These are phyloP conservation scores for Podarcis cretensis DNA, from an alignment of 2,113 vertebrate species.

Conservation along the genomic window DNA sequence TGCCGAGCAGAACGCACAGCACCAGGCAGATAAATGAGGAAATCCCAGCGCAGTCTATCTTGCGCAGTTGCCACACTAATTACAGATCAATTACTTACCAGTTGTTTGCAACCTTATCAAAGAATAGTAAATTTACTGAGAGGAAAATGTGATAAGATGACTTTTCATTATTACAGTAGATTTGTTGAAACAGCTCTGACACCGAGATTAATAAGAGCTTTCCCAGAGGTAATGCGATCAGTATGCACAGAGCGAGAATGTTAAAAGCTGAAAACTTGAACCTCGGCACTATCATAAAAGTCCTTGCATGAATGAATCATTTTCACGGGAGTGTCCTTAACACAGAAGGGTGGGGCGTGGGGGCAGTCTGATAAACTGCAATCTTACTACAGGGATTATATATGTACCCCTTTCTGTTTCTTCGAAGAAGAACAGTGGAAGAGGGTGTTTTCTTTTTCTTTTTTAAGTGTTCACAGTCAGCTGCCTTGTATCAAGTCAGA, in stretches of 20 bases:
- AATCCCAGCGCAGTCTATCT: constrained; percentile 66
- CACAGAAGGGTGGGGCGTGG: constrained; percentile 8
- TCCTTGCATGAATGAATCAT: constrained; percentile 63
- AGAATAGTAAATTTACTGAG: constrained; percentile 80
- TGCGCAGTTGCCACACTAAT: constrained; percentile 77
- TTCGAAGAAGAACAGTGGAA: constrained; percentile 43
- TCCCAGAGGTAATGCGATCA: constrained; percentile 70
- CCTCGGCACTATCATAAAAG: constrained; percentile 46
- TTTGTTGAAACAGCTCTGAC: constrained; percentile 78
- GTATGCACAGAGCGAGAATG: constrained; percentile 62
- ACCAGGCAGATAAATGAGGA: constrained; percentile 73
- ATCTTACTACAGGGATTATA: constrained; percentile 50
- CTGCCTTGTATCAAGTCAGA: not conserved
- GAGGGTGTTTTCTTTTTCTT: not conserved
- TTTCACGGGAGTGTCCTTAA: constrained; percentile 42
- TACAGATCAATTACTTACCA: constrained; percentile 83
- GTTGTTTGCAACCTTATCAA: constrained; percentile 81
- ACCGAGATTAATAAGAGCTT: constrained; percentile 75
- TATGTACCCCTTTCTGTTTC: constrained; percentile 14
- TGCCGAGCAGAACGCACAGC: constrained; percentile 56
- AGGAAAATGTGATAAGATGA: constrained; percentile 76
- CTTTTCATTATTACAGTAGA: constrained; percentile 80
- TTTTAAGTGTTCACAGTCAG: not conserved
- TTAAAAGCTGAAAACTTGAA: constrained; percentile 65
- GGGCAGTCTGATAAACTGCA: constrained; percentile 44